Percentiles rank a stretch among this genome's conserved stretches.
These are phyloP conservation scores for Drosophila erecta DNA, from an alignment of 1,140 invertebrate genomes.

Conservation along the genomic window DNA sequence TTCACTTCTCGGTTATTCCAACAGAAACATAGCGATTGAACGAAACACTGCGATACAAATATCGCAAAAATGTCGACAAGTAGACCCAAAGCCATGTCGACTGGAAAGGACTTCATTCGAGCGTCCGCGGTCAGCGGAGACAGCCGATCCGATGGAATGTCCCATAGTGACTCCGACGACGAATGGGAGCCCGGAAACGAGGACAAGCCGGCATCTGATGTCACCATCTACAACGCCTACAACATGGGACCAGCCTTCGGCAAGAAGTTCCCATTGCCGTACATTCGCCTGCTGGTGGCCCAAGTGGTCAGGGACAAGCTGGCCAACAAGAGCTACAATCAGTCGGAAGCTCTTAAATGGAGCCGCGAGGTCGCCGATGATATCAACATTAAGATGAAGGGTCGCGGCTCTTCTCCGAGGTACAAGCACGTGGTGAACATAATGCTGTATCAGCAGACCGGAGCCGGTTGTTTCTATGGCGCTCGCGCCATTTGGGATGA, in stretches of 20 bases:
- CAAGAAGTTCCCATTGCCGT: conserved; percentile 50
- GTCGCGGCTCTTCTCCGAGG: conserved; percentile 20
- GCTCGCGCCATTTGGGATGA: conserved; percentile 64
- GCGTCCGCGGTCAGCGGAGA: background rate
- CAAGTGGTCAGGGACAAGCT: conserved; percentile 22
- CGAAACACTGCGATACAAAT: background rate
- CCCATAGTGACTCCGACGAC: background rate
- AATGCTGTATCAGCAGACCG: conserved; percentile 61
- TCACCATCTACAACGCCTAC: conserved; percentile 58
- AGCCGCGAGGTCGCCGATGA: conserved; percentile 55
- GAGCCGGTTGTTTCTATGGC: conserved; percentile 57
- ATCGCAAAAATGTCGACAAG: conserved; percentile 8
- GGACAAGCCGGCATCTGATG: conserved; percentile 34
- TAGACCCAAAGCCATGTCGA: background rate
- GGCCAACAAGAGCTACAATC: conserved; percentile 36
- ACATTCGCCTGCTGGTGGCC: conserved; percentile 36
- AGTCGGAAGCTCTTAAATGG: conserved; percentile 53
- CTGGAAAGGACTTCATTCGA: background rate
- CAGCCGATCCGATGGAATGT: background rate
- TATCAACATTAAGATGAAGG: conserved; percentile 43
- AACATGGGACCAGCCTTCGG: conserved; percentile 64
- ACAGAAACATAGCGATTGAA: background rate
- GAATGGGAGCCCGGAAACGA: conserved; percentile 5
- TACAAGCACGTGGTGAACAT: conserved; percentile 64
- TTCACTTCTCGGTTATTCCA: background rate